These are phyloP conservation scores for Stegodyphus dumicola DNA, from an alignment of 1,140 invertebrate species.

Conservation along the genomic window DNA sequence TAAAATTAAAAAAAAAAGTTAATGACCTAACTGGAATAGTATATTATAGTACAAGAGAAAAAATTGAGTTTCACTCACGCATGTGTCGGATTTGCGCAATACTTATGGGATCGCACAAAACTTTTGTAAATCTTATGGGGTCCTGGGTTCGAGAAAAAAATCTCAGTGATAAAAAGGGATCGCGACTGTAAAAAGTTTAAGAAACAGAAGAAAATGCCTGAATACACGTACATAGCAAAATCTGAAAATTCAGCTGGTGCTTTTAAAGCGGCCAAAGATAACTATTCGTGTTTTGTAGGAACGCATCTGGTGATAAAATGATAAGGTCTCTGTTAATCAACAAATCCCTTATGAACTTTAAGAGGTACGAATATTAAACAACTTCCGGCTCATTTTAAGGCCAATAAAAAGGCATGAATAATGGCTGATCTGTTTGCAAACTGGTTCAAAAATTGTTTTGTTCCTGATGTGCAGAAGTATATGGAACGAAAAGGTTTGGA, in stretches of 20 bases:
- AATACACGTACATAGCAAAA: conserved; percentile 54
- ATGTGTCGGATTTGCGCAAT: too few species aligned
- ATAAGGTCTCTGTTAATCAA: conserved; percentile 70
- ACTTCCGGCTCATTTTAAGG: conserved; percentile 68
- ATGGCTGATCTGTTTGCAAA: conserved; percentile 67
- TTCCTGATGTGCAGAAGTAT: conserved; percentile 41
- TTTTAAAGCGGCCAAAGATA: conserved; percentile 68
- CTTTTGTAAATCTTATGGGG: too few species aligned
- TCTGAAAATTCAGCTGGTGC: conserved; percentile 61
- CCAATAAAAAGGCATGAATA: conserved; percentile 69
- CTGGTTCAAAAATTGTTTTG: conserved; percentile 63
- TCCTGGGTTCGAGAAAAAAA: too few species aligned
- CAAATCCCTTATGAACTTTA: conserved; percentile 65
- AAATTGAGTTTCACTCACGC: too few species aligned
- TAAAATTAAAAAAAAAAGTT: too few species aligned
- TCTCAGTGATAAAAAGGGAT: too few species aligned
- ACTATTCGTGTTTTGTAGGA: conserved; percentile 66
- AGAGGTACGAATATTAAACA: conserved; percentile 66
- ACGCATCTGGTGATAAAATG: conserved; percentile 34
- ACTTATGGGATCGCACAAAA: too few species aligned
- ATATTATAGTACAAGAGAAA: too few species aligned
- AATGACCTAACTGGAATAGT: too few species aligned
- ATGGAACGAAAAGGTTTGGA: conserved; percentile 32
- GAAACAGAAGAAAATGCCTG: conserved; percentile 52
- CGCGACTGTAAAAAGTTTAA: too few species aligned